phyloP scores from a whole-genome alignment of 2,888 invertebrate genomes.

The Uloborus plumipes region DNA sequence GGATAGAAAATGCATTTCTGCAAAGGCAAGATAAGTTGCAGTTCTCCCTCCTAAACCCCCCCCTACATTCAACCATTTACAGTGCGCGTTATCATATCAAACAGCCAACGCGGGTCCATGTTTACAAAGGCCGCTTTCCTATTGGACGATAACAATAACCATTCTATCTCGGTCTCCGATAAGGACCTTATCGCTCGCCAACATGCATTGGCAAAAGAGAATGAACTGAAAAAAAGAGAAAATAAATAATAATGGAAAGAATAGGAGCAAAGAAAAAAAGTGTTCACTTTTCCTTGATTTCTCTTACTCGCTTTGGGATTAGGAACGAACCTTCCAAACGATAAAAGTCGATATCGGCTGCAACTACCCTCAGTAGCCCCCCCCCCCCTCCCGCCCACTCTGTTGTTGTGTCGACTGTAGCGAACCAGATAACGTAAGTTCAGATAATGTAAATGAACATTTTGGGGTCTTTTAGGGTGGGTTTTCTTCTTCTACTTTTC shows the following conservation, averaged over 20 bases:
- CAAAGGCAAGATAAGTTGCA: conserved; percentile 52
- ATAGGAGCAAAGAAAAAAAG: conserved; percentile 11
- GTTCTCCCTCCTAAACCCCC: conserved; percentile 27
- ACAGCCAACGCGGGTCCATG: conserved; percentile 45
- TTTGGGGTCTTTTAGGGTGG: conserved; percentile 38
- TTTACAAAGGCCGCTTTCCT: conserved; percentile 61
- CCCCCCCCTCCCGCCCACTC: conserved; percentile 1
- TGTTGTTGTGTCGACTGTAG: conserved; percentile 37
- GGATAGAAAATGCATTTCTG: conserved; percentile 57
- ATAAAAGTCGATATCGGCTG: conserved; percentile 60
- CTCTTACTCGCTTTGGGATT: conserved; percentile 44
- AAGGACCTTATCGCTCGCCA: conserved; percentile 53
- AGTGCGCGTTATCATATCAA: conserved; percentile 62
- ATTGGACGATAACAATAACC: conserved; percentile 64
- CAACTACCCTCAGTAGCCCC: not conserved
- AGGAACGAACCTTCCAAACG: conserved; percentile 45
- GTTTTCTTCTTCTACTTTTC: conserved; percentile 10
- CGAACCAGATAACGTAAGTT: conserved; percentile 41
- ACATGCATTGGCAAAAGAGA: conserved; percentile 55
- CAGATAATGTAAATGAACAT: conserved; percentile 64
- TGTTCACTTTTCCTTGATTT: conserved; percentile 52
- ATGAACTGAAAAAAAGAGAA: conserved; percentile 26
- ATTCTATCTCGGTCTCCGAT: conserved; percentile 55
- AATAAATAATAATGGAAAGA: conserved; percentile 20
- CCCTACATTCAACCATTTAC: conserved; percentile 40